Evolutionary conservation across 2,888 invertebrate species (phyloP).

Genomic region (Drosophila multiciliata): DNA sequence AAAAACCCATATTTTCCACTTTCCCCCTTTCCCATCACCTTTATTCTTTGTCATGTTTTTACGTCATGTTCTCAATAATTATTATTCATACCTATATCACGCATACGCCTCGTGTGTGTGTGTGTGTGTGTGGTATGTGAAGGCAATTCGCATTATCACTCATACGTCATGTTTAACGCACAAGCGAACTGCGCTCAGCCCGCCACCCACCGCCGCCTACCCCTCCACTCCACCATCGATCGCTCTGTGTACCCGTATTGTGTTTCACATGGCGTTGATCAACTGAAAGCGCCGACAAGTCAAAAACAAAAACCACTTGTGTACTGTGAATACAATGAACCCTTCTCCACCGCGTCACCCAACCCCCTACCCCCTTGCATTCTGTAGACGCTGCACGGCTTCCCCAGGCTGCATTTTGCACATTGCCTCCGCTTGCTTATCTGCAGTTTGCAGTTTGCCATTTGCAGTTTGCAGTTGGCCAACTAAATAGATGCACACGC

Average conservation of each 20-base stretch:
- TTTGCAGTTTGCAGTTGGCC: constrained; percentile 48
- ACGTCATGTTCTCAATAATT: constrained; percentile 8
- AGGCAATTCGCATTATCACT: constrained; percentile 63
- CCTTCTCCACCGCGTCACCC: not conserved
- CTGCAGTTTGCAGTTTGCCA: constrained; percentile 41
- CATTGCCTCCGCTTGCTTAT: constrained; percentile 27
- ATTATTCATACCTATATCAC: constrained; percentile 49
- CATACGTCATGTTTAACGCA: constrained; percentile 71
- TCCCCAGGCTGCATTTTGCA: constrained; percentile 14
- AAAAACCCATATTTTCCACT: not conserved
- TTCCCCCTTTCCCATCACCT: not conserved
- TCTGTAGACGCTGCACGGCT: constrained; percentile 4
- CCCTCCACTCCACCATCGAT: not conserved
- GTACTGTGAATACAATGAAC: constrained; percentile 32
- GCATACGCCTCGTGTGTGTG: constrained; percentile 54
- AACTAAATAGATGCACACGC: constrained; percentile 65
- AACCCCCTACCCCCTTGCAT: not conserved
- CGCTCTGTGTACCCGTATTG: constrained; percentile 63
- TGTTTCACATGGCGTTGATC: constrained; percentile 64
- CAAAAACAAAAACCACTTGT: constrained; percentile 61
- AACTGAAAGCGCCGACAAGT: constrained; percentile 60
- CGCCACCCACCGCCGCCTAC: not conserved
- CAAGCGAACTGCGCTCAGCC: constrained; percentile 17
- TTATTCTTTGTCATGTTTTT: too few relatives aligned
- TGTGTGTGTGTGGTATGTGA: constrained; percentile 44